Base-by-base conservation (phyloP, 2,797 vertebrate genomes). In the Pseudomugil gertrudae region DNA sequence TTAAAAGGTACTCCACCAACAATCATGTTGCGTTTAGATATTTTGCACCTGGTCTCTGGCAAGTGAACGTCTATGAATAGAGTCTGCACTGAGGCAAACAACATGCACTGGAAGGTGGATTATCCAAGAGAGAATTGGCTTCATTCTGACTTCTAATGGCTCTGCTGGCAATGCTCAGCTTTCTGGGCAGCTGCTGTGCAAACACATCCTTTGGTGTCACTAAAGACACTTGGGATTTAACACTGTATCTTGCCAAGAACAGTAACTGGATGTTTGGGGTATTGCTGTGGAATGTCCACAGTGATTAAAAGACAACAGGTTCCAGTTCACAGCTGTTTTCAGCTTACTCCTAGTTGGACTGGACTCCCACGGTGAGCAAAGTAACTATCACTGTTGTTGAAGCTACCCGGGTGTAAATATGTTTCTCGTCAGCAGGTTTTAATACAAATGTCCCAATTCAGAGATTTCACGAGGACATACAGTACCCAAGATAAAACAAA, bases 341-440 rank as follows among this genome's bases (percentile, higher is more conserved):
- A n/a, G n/a, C 57, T 60, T 68, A 53, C 61, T 63, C 63, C 50
- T 74, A 23, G 52, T 62, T 58, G 48, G 65, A 57, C 76, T 9
- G 65, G 57, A 66, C 75, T 79, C 78, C 80, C 63, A 64, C 59
- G 14, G 69, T 23, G 69, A 76, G 52, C 4, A 15, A 61, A 76
- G 74, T 43, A 57, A 29, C 59, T 67, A 48, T 54, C 50, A 47
- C 50, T 50, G 68, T 63, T 75, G 74, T 51, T 74, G 43, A 69
- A 80, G 63, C 78, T 77, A 81, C 56, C 74, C 58, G 38, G 76
- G 71, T 65, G 72, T 48, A 72, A 64, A 57, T 74, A 77, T 86
- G 66, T 85, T 79, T 82, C 54, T 10, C 10, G 24, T 36, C 19
- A 77, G 29, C 51, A 69, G 45, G 63, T 51, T 77, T 74, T 70